Percentiles rank a stretch among this genome's conserved stretches.
Conservation (phyloP, 1,140 invertebrate species). For the Lucilia cuprina region DNA sequence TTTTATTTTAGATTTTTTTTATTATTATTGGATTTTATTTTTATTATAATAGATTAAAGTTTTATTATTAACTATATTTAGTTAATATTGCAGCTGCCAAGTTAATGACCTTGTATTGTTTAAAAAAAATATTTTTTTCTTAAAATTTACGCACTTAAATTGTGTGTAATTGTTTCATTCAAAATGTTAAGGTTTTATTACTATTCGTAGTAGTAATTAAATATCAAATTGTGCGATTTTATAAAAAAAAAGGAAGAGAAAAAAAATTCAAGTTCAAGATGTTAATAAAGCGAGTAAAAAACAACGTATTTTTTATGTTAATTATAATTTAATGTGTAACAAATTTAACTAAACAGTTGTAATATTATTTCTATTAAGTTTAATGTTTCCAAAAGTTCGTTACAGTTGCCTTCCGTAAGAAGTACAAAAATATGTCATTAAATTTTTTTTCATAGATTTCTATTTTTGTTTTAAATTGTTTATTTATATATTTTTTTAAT, state of each 20-base stretch:
- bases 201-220: background rate
- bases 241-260: background rate
- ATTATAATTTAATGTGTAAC: background rate
- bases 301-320: background rate
- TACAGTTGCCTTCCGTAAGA: no score
- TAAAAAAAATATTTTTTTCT: background rate
- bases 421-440: no score
- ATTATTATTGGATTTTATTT: background rate
- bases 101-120: conserved; percentile 15
- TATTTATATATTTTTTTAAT: no score
- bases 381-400: no score
- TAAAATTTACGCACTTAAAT: conserved; percentile 10
- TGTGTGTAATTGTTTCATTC: conserved; percentile 25
- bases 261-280: conserved; percentile 21
- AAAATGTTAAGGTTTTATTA: conserved; percentile 18
- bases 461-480: no score
- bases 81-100: no score
- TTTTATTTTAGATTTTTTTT: background rate
- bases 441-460: no score
- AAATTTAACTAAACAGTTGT: background rate
- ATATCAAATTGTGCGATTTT: background rate
- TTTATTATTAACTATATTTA: background rate
- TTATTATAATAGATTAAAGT: background rate
- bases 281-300: background rate
- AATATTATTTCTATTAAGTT: no score